Evolutionary conservation across 2,113 vertebrate species (phyloP), one percentile per base, ranked within the genome.

Genomic region (Prunella himalayana): DNA sequence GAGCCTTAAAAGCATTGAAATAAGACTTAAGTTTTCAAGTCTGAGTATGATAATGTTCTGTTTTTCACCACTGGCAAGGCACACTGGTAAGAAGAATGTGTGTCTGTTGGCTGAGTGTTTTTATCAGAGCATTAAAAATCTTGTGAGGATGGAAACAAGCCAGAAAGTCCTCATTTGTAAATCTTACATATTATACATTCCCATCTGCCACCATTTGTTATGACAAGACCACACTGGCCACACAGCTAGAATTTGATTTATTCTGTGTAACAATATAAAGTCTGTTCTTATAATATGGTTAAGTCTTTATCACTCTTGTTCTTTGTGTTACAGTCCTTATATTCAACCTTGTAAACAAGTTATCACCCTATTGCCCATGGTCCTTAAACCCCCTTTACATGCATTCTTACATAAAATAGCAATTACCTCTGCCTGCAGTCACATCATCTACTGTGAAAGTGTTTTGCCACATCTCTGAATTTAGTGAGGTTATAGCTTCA

Each of bases 201-300:
- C 42, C 12, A 41, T 41, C 51, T 50, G 15, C 25, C 31, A 61
- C 25, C 3, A 14, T 79, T 59, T 86, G 16, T 71, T 68, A 39
- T 8, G 4, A 1, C 18, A 68, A 53, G 18, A 64, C 11, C 21
- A 44, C 31, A 19, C 0, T 23, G 47, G 22, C 37, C n/a, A 30
- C 30, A 35, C 18, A 39, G 5, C 10, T 65, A 21, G 11, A 60
- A 27, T 18, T 21, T 51, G 18, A 73, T 78, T 72, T 54, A 47
- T n/a, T 81, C 50, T 37, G 24, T 72, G 21, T 25, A 37, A 71
- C n/a, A 57, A 66, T n/a, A 51, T 10, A 24, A 65, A 39, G 9
- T 28, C 35, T 59, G 10, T 9, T 76, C n/a, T 57, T 41, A 41
- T 3, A 24, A 35, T 7, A 20, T 0, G 0, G n/a, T 51, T 81